Conservation (phyloP, 35 echinoderm and acorn worm species). For the Hemicentrotus pulcherrimus region DNA sequence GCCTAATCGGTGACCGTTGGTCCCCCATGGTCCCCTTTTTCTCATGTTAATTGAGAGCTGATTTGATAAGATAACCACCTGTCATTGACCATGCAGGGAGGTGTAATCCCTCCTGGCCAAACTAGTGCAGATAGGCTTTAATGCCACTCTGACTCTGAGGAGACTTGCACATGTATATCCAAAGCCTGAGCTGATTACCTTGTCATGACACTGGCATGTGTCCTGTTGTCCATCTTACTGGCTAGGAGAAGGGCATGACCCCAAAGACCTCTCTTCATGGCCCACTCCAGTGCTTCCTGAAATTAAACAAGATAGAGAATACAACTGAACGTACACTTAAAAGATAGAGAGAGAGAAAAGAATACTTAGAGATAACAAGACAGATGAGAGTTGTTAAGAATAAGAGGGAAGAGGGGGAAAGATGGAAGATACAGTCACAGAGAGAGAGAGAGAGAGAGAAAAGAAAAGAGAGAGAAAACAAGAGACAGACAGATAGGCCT, state of each 20-base stretch:
- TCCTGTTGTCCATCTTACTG: conserved; percentile 93
- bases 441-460: too few relatives aligned
- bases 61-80: too few relatives aligned
- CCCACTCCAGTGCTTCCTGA: conserved; percentile 89
- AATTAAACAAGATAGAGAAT: not conserved
- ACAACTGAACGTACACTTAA: not conserved
- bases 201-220: conserved; percentile 95
- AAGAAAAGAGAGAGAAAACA: too few relatives aligned
- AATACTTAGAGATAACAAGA: not conserved
- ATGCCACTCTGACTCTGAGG: too few relatives aligned
- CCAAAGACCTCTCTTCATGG: conserved; percentile 87
- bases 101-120: too few relatives aligned
- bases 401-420: not conserved
- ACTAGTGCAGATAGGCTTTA: too few relatives aligned
- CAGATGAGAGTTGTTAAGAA: not conserved
- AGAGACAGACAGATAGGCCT: too few relatives aligned
- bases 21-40: too few relatives aligned
- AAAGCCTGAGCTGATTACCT: conserved; percentile 55
- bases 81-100: too few relatives aligned
- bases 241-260: conserved; percentile 90
- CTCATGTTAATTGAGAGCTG: too few relatives aligned
- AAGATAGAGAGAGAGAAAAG: not conserved
- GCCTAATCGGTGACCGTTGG: too few relatives aligned
- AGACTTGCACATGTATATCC: not conserved
- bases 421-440: too few relatives aligned